Evolutionary conservation across 1,140 invertebrate genomes (phyloP), one percentile per base, ranked within the genome.

Genomic region (Sesamia nonagrioides): DNA sequence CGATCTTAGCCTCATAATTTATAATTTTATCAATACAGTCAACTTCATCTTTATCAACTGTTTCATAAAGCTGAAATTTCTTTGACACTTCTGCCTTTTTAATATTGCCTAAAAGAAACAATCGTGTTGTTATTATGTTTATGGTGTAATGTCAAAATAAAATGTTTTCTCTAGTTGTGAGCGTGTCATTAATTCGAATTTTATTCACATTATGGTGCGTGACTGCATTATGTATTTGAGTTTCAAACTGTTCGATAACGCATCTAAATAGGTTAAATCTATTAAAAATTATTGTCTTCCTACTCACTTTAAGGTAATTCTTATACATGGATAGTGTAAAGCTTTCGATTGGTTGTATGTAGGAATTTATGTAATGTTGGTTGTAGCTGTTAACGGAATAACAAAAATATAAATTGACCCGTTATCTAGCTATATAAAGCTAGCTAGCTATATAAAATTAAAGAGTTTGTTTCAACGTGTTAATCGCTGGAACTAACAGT

Each of bases 61-160:
- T 45, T 60, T 13, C 21, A 48, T 81, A 79, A 78, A 78, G 78
- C 63, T 85, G 78, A 84, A 81, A 81, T 79, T 88, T 18, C 76
- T 54, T 81, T 79, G 71, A 0, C n/a, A 45, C 6, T 17, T 40
- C 27, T 56, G 9, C 18, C n/a, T 54, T 78, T 18, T 37, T 60
- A 79, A 81, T 58, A 45, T 86, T 81, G 73, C 79, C 58, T 3
- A 56, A 63, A 50, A 75, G 83, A 89, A 86, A 88, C 85, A 88
- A 92, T 88, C 83, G 82, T 82, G 84, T 79, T 78, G 85, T 86
- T 90, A 87, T 88, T 87, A 88, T 87, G 80, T 90, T 89, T 89
- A 90, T 90, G 79, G 85, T 89, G 82, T 89, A 87, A 88, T 90
- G 85, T 90, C 85, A 88, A 90, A 92, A 91, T 91, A 86, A 86